A percentile compares a stretch with the other conserved stretches of the same genome.
Conservation (phyloP, 2,888 invertebrate genomes). For the Aphidius colemani region DNA sequence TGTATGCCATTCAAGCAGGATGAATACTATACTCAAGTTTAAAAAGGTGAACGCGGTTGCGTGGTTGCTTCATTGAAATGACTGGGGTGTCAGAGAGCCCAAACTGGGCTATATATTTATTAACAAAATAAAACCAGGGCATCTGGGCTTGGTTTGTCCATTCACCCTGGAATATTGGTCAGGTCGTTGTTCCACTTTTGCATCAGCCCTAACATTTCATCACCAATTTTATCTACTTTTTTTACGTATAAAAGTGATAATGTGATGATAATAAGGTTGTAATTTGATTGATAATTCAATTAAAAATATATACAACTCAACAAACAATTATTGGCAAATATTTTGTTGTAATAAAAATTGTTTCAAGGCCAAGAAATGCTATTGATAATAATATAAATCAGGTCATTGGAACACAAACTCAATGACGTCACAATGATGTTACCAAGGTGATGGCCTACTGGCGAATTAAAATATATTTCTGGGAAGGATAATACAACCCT, state of each 20-base stretch:
- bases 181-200: constrained; percentile 32
- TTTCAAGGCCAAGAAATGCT: no score
- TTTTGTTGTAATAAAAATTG: no score
- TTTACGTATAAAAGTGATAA: no score
- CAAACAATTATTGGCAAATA: no score
- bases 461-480: constrained; percentile 2
- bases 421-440: constrained; percentile 37
- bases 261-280: no score
- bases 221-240: no score
- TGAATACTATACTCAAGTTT: no score
- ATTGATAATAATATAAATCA: no score
- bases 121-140: constrained; percentile 26
- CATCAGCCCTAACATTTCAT: neutral
- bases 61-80: constrained; percentile 14
- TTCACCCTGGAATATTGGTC: constrained; percentile 32
- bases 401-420: neutral
- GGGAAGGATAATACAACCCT: constrained; percentile 11
- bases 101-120: neutral
- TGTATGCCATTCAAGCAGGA: neutral
- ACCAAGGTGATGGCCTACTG: constrained; percentile 42
- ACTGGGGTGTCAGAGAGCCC: neutral
- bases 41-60: neutral
- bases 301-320: no score
- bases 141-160: constrained; percentile 18
- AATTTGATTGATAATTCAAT: no score